These are phyloP conservation scores for Ochlodes sylvanus DNA, from an alignment of 2,888 invertebrate species.

Conservation along the genomic window DNA sequence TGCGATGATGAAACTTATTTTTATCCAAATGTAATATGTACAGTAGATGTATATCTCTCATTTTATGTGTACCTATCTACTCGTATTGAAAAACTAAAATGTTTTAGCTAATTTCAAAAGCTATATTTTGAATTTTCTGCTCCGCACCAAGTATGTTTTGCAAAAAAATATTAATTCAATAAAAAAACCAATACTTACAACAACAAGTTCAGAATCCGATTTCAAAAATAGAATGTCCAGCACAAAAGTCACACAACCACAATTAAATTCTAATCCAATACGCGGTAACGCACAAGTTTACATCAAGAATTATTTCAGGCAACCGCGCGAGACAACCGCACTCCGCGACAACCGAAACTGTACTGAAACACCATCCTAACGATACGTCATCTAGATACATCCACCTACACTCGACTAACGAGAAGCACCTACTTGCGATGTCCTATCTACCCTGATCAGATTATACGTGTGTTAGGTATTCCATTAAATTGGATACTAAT, in stretches of 20 bases:
- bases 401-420: conserved; percentile 35
- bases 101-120: too few species aligned
- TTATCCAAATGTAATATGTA: too few species aligned
- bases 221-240: conserved; percentile 21
- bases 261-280: conserved; percentile 14
- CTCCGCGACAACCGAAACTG: conserved; percentile 40
- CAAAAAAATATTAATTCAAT: too few species aligned
- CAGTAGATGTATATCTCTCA: too few species aligned
- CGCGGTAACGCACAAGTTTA: conserved; percentile 40
- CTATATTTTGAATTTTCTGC: too few species aligned
- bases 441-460: conserved; percentile 49
- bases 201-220: conserved; percentile 20
- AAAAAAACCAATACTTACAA: conserved; percentile 21
- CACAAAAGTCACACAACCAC: conserved; percentile 43
- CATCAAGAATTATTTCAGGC: conserved; percentile 25
- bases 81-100: too few species aligned
- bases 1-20: too few species aligned
- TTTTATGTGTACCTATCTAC: too few species aligned
- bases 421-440: conserved; percentile 42
- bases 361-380: conserved; percentile 43
- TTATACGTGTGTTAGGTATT: conserved; percentile 40
- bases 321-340: conserved; percentile 40
- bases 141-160: too few species aligned
- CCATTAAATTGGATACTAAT: conserved; percentile 37
- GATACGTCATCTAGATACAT: conserved; percentile 23